Percentiles rank a stretch among this genome's conserved stretches.
Evolutionary conservation across 2,888 invertebrate genomes (phyloP).

Genomic region (Platycheirus albimanus): DNA sequence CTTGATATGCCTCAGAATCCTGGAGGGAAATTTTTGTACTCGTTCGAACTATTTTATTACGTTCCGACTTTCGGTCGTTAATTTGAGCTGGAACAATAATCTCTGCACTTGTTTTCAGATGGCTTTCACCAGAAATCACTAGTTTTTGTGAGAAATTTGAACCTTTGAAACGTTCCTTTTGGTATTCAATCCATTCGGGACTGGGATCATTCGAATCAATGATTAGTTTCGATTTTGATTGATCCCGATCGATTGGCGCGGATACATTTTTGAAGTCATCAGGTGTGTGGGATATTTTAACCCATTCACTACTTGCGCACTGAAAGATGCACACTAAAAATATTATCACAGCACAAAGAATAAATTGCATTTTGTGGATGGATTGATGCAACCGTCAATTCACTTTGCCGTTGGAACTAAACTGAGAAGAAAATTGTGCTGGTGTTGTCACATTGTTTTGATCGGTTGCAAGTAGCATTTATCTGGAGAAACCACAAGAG

Average conservation of each 20-base stretch:
- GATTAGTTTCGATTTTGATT: not conserved
- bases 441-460: slow-evolving; percentile 19
- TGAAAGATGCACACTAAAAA: slow-evolving; percentile 26
- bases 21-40: slow-evolving; percentile 75
- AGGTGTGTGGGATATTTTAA: slow-evolving; percentile 54
- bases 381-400: slow-evolving; percentile 14
- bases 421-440: slow-evolving; percentile 46
- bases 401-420: slow-evolving; percentile 21
- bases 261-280: slow-evolving; percentile 12
- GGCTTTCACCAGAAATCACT: slow-evolving; percentile 75
- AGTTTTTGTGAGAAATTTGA: slow-evolving; percentile 66
- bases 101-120: slow-evolving; percentile 76
- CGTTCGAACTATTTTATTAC: slow-evolving; percentile 75
- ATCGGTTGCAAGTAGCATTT: slow-evolving; percentile 31
- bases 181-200: slow-evolving; percentile 80
- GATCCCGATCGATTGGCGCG: not conserved
- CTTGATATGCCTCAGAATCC: slow-evolving; percentile 18
- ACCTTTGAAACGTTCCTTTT: slow-evolving; percentile 79
- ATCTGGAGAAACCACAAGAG: slow-evolving; percentile 52
- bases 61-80: slow-evolving; percentile 3
- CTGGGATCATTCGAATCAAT: slow-evolving; percentile 76
- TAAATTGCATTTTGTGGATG: slow-evolving; percentile 52
- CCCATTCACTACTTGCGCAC: slow-evolving; percentile 58
- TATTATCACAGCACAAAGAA: slow-evolving; percentile 22
- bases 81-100: slow-evolving; percentile 75